Percentiles rank a stretch among this genome's conserved stretches.
Conservation (phyloP, 1,140 invertebrate species). For the Oscheius sp. region DNA sequence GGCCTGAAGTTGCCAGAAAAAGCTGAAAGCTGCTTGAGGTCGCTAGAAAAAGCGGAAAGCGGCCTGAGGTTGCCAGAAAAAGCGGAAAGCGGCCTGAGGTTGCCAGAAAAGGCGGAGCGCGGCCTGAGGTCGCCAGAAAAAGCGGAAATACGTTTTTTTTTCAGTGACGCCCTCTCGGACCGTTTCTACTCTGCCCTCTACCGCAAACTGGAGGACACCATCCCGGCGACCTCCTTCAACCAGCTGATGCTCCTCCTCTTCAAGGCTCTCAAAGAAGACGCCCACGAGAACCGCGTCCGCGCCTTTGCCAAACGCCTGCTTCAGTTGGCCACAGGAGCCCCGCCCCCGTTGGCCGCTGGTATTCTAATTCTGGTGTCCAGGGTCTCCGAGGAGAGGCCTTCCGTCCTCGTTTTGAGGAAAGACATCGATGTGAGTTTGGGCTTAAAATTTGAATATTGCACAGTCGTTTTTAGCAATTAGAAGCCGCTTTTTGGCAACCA, state of each 20-base stretch:
- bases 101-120: too few species aligned
- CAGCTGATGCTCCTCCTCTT: conserved; percentile 83
- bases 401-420: neutral
- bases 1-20: too few species aligned
- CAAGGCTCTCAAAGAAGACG: conserved; percentile 63
- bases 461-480: too few species aligned
- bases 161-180: conserved; percentile 63
- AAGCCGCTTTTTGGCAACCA: too few species aligned
- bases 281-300: conserved; percentile 66
- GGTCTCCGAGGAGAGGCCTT: neutral
- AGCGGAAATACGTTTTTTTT: too few species aligned
- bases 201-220: conserved; percentile 76
- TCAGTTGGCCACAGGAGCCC: conserved; percentile 68
- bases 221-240: conserved; percentile 73
- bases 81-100: too few species aligned
- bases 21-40: too few species aligned
- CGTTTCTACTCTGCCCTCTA: conserved; percentile 88
- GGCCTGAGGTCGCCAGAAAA: too few species aligned
- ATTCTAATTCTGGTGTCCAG: conserved; percentile 74
- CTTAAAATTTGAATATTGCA: too few species aligned
- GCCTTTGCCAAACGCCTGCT: conserved; percentile 86
- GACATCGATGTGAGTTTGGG: conserved; percentile 34
- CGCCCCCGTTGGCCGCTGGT: conserved; percentile 72
- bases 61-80: too few species aligned
- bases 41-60: too few species aligned